Evolutionary conservation across 1,140 invertebrate species (phyloP).

Genomic region (Lasioglossum albipes): DNA sequence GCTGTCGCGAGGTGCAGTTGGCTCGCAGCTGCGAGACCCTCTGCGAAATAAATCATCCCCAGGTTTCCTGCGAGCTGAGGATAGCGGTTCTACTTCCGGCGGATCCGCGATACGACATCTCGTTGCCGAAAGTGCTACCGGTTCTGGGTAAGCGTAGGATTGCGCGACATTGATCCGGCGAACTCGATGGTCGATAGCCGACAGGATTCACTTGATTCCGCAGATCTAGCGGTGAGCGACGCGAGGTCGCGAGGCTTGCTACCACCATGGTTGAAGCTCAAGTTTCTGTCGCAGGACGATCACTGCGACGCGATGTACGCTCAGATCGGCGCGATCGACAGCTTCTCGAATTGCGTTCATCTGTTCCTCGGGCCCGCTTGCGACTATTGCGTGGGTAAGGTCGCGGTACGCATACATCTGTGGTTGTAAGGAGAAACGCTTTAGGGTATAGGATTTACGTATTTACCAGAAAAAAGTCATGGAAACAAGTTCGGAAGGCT

Average conservation of each 20-base stretch:
- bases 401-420: too few relatives aligned
- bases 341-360: conserved; percentile 84
- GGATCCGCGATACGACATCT: conserved; percentile 70
- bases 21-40: conserved; percentile 69
- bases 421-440: too few relatives aligned
- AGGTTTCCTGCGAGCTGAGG: conserved; percentile 67
- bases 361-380: conserved; percentile 88
- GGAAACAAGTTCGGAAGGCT: too few relatives aligned
- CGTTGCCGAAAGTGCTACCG: conserved; percentile 70
- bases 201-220: neutral
- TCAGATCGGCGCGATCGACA: conserved; percentile 84
- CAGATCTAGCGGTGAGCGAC: conserved; percentile 81
- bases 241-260: conserved; percentile 78
- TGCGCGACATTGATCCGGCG: neutral
- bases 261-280: conserved; percentile 81
- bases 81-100: conserved; percentile 70
- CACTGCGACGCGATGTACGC: conserved; percentile 86
- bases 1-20: conserved; percentile 67
- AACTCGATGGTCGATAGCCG: neutral
- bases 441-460: too few relatives aligned
- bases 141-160: conserved; percentile 67
- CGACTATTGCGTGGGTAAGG: conserved; percentile 87
- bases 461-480: too few relatives aligned
- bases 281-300: conserved; percentile 84
- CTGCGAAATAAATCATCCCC: conserved; percentile 55